phyloP scores from a whole-genome alignment of 2,797 vertebrate genomes.

The Iguana delicatissima region DNA sequence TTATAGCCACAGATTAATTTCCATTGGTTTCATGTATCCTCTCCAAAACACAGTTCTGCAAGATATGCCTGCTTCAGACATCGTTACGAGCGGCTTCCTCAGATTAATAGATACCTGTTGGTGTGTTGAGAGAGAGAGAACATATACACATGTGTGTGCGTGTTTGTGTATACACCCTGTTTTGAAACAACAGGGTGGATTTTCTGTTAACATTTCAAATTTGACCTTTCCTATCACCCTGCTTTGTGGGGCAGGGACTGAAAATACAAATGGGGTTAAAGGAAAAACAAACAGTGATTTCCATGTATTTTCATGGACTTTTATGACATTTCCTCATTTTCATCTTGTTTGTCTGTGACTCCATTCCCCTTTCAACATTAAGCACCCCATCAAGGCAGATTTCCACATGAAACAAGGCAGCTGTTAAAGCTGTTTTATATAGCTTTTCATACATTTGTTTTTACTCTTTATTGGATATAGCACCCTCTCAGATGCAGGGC shows the following conservation, averaged over 20 bases:
- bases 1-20: conserved; percentile 64
- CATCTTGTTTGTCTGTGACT: conserved; percentile 56
- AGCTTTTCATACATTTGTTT: conserved; percentile 45
- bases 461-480: conserved; percentile 40
- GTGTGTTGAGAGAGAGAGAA: background rate
- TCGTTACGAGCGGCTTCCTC: background rate
- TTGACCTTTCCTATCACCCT: conserved; percentile 49
- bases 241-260: conserved; percentile 40
- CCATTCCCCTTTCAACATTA: conserved; percentile 44
- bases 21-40: conserved; percentile 58
- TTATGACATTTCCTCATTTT: conserved; percentile 34
- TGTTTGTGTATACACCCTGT: background rate
- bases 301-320: conserved; percentile 67
- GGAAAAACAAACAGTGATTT: conserved; percentile 77
- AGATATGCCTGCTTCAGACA: conserved; percentile 31
- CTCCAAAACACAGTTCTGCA: conserved; percentile 48
- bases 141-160: background rate
- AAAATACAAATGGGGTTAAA: conserved; percentile 54
- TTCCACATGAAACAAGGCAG: conserved; percentile 53
- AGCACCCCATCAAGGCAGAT: conserved; percentile 57
- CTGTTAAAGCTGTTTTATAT: conserved; percentile 54
- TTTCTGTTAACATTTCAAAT: conserved; percentile 44
- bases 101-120: conserved; percentile 29
- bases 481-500: conserved; percentile 35
- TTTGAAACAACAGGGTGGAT: conserved; percentile 50